Conservation (phyloP, 2,113 vertebrate genomes). For the Podilymbus podiceps region DNA sequence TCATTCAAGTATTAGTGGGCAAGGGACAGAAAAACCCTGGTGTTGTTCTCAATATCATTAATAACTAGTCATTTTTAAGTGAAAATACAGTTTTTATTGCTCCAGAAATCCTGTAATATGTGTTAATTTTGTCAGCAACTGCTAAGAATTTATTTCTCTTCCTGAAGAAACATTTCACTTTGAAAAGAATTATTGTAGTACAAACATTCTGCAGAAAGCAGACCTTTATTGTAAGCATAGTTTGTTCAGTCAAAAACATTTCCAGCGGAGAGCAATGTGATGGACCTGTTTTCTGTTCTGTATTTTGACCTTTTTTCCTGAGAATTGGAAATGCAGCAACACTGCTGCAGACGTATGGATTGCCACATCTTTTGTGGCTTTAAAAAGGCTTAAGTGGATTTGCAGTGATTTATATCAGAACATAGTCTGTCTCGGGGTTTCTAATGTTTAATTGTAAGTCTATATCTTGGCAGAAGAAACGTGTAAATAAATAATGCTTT, state of each 20-base stretch:
- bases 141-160: not conserved
- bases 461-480: not conserved
- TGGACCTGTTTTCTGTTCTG: not conserved
- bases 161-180: not conserved
- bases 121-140: not conserved
- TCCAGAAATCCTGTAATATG: not conserved
- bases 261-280: not conserved
- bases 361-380: not conserved
- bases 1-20: not conserved
- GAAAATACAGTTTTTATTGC: not conserved
- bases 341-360: not conserved
- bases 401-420: not conserved
- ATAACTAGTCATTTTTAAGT: not conserved
- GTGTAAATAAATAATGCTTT: not conserved
- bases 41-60: not conserved
- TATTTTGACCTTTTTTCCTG: not conserved
- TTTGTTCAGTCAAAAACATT: not conserved
- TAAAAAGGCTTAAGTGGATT: conserved; percentile 25
- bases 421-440: not conserved
- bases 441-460: not conserved
- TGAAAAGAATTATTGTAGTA: not conserved
- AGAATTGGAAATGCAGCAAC: not conserved
- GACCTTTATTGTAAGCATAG: not conserved
- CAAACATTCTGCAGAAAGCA: not conserved
- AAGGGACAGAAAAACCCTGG: not conserved